phyloP scores from a whole-genome alignment of 53 echinoderm and acorn worm species.

The Arbacia lixula region DNA sequence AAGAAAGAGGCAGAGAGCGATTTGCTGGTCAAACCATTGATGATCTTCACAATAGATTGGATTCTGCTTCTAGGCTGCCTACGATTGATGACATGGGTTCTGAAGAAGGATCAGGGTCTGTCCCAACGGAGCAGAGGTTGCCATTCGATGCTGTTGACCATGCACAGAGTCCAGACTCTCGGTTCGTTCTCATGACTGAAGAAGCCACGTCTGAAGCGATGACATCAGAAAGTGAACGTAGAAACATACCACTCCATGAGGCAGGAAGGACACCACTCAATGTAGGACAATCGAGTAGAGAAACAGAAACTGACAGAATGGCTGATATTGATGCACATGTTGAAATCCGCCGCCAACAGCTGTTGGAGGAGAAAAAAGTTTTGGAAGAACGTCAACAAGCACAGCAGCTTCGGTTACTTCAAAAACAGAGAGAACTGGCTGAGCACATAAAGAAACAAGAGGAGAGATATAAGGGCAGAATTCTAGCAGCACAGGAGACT shows the following conservation, averaged over 20 bases:
- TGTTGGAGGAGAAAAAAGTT: slow-evolving; percentile 63
- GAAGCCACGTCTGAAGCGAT: background rate
- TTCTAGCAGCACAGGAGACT: background rate
- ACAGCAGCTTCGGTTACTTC: slow-evolving; percentile 65
- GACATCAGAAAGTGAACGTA: background rate
- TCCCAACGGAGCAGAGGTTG: slow-evolving; percentile 6
- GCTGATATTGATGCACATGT: no score
- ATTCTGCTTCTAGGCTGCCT: no score
- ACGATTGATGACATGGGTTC: background rate
- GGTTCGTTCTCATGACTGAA: slow-evolving; percentile 13
- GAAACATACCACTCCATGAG: background rate
- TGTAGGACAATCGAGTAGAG: no score
- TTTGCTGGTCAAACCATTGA: no score
- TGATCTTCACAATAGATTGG: no score
- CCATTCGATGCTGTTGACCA: background rate
- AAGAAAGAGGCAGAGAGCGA: no score
- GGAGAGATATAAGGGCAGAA: slow-evolving; percentile 43
- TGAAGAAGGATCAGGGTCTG: no score
- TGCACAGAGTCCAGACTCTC: background rate
- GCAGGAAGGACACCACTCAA: no score
- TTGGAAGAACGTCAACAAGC: slow-evolving; percentile 66
- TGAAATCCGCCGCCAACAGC: slow-evolving; percentile 58
- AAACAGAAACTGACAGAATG: slow-evolving; percentile 18
- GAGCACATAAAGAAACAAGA: slow-evolving; percentile 71
- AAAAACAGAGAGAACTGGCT: slow-evolving; percentile 65